Base-by-base conservation (phyloP, 2,113 vertebrate species). In the Platysternon megacephalum region DNA sequence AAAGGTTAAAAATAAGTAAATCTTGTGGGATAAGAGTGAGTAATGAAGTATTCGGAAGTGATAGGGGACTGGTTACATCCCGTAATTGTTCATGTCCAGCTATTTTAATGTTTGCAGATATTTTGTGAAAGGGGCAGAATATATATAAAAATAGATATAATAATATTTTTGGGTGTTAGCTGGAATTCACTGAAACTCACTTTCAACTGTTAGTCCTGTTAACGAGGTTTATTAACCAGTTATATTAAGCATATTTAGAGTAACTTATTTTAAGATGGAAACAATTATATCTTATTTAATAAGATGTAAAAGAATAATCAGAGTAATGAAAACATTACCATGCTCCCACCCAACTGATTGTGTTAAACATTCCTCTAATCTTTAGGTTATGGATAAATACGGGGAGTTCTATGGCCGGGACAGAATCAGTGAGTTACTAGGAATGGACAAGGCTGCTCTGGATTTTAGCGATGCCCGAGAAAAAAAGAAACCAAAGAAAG, bases 311-410 rank as follows among this genome's bases (percentile, higher is more conserved):
- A 84, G 83, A 17, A 51, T 51, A 76, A 76, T 76, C 11, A 24
- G 52, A 35, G 11, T 26, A 88, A 55, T 52, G 16, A 79, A 93
- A 88, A 87, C 72, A 0, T 11, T 56, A 3, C 32, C 82, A 5
- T 53, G 11, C 35, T 21, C 82, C 16, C 80, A 55, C 12, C 5
- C 10, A 82, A 83, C 29, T 95, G 56, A 82, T 82, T 39, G 35
- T 93, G 35, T 79, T 80, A 6, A 85, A 35, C 86, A 49, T 93
- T 96, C 11, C 39, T 93, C 51, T 58, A 65, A 35, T 65, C 8
- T 87, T 85, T 95, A 99, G 99, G 99, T 99, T 74, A 99, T 99
- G 99, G 99, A 99, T 98, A 99, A 99, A 92, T 99, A 99, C 2
- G 99, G 99, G 10, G 99, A 99, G 92, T 99, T 99, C 96, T 99